phyloP scores from a whole-genome alignment of 2,888 invertebrate species.

The Tinea trinotella region DNA sequence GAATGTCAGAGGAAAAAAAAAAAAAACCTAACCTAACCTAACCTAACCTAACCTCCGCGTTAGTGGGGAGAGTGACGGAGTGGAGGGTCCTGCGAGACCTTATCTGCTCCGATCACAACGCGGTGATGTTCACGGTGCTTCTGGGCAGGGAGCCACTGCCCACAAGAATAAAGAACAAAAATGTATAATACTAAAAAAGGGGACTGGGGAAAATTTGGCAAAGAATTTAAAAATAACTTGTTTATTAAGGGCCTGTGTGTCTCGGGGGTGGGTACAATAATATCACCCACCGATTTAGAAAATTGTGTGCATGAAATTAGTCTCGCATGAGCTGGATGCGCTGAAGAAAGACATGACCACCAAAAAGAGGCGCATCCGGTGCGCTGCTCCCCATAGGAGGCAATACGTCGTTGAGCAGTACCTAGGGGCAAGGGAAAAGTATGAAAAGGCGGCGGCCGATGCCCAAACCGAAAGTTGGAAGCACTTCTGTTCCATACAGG shows the following conservation, averaged over 20 bases:
- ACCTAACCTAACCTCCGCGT: constrained; percentile 19
- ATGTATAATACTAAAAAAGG: constrained; percentile 15
- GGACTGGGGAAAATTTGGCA: neutral
- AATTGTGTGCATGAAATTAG: too few species aligned
- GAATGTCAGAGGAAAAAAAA: neutral
- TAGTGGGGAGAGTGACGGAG: too few species aligned
- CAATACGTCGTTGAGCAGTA: constrained; percentile 11
- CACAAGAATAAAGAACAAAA: neutral
- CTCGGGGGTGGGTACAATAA: too few species aligned
- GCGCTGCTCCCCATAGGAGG: constrained; percentile 13
- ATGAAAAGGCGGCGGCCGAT: neutral
- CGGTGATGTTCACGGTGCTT: constrained; percentile 1
- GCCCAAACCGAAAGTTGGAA: constrained; percentile 23
- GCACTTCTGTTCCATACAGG: constrained; percentile 21
- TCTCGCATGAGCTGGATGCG: neutral
- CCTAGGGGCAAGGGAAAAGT: constrained; percentile 1
- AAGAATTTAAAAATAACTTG: too few species aligned
- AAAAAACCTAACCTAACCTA: neutral
- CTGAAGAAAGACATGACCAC: constrained; percentile 8
- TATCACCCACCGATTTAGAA: too few species aligned
- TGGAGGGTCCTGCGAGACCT: too few species aligned
- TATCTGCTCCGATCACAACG: constrained; percentile 8
- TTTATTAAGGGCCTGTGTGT: too few species aligned
- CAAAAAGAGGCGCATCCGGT: constrained; percentile 16
- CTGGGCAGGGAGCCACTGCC: neutral